phyloP scores from a whole-genome alignment of 2,888 invertebrate species.

The Desoria tigrina region DNA sequence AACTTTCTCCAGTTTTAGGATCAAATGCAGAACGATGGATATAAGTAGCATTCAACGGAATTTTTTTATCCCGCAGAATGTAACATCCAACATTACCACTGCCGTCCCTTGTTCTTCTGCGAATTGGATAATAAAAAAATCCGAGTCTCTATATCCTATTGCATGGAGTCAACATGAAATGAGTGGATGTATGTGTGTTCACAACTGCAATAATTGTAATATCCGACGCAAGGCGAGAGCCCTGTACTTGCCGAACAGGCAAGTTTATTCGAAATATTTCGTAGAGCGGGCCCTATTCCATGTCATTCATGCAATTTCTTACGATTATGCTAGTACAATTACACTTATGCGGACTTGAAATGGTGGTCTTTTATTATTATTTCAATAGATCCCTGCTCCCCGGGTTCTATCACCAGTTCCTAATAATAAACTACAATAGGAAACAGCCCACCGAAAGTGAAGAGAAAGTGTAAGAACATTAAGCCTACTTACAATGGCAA shows the following conservation, averaged over 20 bases:
- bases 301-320: not conserved
- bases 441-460: too few relatives aligned
- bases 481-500: too few relatives aligned
- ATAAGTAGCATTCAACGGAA: not conserved
- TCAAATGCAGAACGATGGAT: not conserved
- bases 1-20: constrained; percentile 13
- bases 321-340: constrained; percentile 8
- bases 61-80: not conserved
- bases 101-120: not conserved
- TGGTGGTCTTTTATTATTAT: not conserved
- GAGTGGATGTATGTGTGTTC: too few relatives aligned
- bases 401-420: not conserved
- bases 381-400: not conserved
- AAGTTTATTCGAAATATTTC: too few relatives aligned
- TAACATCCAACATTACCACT: not conserved
- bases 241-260: too few relatives aligned
- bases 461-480: too few relatives aligned
- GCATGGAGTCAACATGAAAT: too few relatives aligned
- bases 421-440: not conserved
- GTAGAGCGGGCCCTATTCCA: too few relatives aligned
- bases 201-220: too few relatives aligned
- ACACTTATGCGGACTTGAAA: constrained; percentile 12
- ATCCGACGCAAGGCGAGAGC: too few relatives aligned
- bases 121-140: not conserved
- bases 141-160: not conserved